A percentile compares a stretch with the other conserved stretches of the same genome.
Evolutionary conservation across 64 coral and sea anemone species (phyloP).

Genomic region (Hydrozoanthus tunicans): DNA sequence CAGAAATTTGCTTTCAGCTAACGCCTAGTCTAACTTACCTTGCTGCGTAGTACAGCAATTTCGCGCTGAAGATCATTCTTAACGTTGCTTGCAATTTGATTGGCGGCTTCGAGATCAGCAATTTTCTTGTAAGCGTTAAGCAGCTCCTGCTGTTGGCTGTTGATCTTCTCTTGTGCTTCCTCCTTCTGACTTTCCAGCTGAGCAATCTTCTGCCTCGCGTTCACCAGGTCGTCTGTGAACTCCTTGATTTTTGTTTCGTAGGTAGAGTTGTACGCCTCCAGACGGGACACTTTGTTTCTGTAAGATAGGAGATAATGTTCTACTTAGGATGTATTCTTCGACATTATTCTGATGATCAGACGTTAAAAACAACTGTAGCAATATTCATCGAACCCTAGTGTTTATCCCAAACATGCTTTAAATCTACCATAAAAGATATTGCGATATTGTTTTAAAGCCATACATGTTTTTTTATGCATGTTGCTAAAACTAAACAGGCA

Average conservation of each 20-base stretch:
- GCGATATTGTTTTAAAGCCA: too few species aligned
- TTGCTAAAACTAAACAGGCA: too few species aligned
- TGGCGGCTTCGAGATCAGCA: conserved; percentile 87
- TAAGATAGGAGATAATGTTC: not conserved
- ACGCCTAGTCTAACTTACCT: not conserved
- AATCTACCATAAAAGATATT: too few species aligned
- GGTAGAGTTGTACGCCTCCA: conserved; percentile 76
- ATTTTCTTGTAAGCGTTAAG: conserved; percentile 85
- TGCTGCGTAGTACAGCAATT: conserved; percentile 76
- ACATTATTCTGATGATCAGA: too few species aligned
- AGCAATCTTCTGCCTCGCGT: conserved; percentile 82
- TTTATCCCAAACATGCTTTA: too few species aligned
- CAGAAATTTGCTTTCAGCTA: too few species aligned
- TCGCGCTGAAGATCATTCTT: conserved; percentile 80
- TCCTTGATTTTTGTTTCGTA: conserved; percentile 85
- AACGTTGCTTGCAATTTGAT: conserved; percentile 65
- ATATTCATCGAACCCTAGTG: too few species aligned
- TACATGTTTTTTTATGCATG: too few species aligned
- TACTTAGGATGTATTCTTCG: not conserved
- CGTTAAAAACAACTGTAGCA: too few species aligned
- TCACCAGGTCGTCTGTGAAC: conserved; percentile 78
- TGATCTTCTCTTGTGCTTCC: conserved; percentile 78
- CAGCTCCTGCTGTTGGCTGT: conserved; percentile 82
- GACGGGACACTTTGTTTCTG: conserved; percentile 79
- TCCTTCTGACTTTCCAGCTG: conserved; percentile 76